These are phyloP conservation scores for Gisinianus flammeolus DNA, from an alignment of 2,888 invertebrate species.

Conservation along the genomic window DNA sequence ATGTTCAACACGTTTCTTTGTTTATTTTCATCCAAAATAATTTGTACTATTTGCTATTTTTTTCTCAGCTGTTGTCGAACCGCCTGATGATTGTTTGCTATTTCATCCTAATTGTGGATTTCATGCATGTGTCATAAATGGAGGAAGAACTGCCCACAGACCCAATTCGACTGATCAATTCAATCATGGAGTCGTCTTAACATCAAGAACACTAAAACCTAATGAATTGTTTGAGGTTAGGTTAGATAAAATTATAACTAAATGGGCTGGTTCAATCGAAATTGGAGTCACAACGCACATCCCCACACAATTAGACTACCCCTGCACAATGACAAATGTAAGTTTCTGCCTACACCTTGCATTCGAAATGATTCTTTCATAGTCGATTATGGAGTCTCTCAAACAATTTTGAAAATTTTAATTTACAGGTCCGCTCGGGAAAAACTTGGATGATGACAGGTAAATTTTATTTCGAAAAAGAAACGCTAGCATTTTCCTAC, in stretches of 20 bases:
- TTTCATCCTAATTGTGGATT: slow-evolving; percentile 92
- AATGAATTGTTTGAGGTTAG: slow-evolving; percentile 93
- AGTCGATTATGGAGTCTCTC: too few species aligned
- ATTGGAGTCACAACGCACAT: slow-evolving; percentile 91
- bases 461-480: too few species aligned
- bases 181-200: slow-evolving; percentile 70
- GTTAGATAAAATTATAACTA: slow-evolving; percentile 86
- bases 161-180: slow-evolving; percentile 73
- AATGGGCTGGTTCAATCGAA: slow-evolving; percentile 75
- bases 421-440: slow-evolving; percentile 70
- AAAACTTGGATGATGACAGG: slow-evolving; percentile 93
- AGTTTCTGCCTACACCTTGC: too few species aligned
- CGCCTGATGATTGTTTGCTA: slow-evolving; percentile 64
- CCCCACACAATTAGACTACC: slow-evolving; percentile 84
- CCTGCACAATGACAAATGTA: slow-evolving; percentile 94
- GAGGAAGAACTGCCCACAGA: slow-evolving; percentile 86
- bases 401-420: background rate
- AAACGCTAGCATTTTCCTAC: too few species aligned
- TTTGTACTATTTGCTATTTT: background rate
- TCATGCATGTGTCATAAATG: slow-evolving; percentile 89
- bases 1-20: too few species aligned
- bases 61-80: slow-evolving; percentile 40
- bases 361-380: too few species aligned
- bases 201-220: slow-evolving; percentile 79
- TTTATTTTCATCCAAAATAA: too few species aligned